Base-by-base conservation (phyloP, 2,888 invertebrate genomes). In the Anthophora plumipes region DNA sequence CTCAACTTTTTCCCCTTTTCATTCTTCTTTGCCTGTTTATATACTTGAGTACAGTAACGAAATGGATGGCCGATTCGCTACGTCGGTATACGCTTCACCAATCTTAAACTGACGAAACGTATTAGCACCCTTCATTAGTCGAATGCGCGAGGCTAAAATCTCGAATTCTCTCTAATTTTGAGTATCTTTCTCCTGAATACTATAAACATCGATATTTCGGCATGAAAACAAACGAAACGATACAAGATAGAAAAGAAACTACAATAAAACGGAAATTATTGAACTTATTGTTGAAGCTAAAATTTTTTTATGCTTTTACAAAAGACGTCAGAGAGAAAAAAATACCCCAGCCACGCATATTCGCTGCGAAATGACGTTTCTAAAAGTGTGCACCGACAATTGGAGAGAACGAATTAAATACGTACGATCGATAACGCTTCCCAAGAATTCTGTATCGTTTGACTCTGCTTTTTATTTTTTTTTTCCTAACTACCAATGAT, bases 401-500 rank as follows among this genome's bases (percentile, higher is more conserved):
- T 75, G 66, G 50, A 79, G 46, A 61, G 37, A 76, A 64, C 52
- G 50, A 72, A 72, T 59, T 50, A 72, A 55, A 68, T 57, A n/a
- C n/a, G 63, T 80, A 85, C 69, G 76, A 79, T 74, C 78, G 77
- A 76, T 75, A 82, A 57, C 61, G 54, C 63, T 80, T 81, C 74
- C 84, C 80, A 61, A 66, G 41, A 68, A 48, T 64, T 54, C 54
- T 48, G 60, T 61, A 64, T 81, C 81, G 67, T 76, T 22, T 50
- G 67, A 79, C 78, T 61, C 41, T 4, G 12, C 39, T 39, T 5
- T 39, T 50, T 43, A n/a, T 59, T 71, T 54, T 31, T 52, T 31
- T 20, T 22, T 31, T 39, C 76, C 85, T 85, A 87, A 87, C 80
- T 85, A 87, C 78, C 82, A 82, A 85, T 86, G 79, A 81, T 87